Conservation (phyloP, 2,113 vertebrate species). For the Erpornis zantholeuca region DNA sequence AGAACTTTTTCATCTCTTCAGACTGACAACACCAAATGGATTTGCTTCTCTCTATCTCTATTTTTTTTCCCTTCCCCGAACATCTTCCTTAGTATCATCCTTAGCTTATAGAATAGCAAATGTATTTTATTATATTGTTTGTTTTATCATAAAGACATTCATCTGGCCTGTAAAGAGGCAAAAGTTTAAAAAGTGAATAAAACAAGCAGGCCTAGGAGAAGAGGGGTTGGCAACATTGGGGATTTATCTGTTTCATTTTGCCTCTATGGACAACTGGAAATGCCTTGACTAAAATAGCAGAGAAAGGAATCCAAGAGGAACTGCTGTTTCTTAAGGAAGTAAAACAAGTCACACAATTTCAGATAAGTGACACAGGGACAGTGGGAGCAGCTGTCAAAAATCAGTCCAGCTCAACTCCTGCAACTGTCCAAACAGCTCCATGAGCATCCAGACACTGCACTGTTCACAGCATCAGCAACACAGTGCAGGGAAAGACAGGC, state of each 20-base stretch:
- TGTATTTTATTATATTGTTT: not conserved
- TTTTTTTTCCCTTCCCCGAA: not conserved
- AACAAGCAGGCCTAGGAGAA: not conserved
- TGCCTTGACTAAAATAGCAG: not conserved
- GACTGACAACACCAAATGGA: not conserved
- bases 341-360: not conserved
- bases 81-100: not conserved
- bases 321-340: not conserved
- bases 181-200: not conserved
- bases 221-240: not conserved
- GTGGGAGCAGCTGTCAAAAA: not conserved
- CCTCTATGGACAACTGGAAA: not conserved
- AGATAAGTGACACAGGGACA: not conserved
- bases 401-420: not conserved
- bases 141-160: not conserved
- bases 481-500: not conserved
- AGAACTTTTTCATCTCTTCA: not conserved
- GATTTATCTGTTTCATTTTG: not conserved
- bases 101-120: not conserved
- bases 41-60: not conserved
- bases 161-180: not conserved
- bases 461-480: not conserved
- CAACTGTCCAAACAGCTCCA: not conserved
- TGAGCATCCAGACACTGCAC: not conserved
- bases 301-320: not conserved